phyloP scores from a whole-genome alignment of 1,140 invertebrate genomes.

The Drosophila persimilis region DNA sequence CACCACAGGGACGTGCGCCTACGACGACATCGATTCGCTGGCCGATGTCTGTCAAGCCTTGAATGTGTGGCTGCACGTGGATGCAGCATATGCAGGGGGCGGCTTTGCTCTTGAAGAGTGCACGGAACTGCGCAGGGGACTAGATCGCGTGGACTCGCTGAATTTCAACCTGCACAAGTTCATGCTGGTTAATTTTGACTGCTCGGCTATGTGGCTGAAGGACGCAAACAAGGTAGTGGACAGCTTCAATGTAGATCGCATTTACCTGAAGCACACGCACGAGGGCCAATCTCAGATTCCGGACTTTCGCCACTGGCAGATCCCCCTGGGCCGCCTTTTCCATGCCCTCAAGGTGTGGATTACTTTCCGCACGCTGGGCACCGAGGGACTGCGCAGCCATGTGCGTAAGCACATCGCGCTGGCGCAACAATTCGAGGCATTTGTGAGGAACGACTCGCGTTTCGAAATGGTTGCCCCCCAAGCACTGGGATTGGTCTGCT shows the following conservation, averaged over 20 bases:
- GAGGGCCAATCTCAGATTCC: slow-evolving; percentile 88
- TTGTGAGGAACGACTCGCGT: slow-evolving; percentile 87
- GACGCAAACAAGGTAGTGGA: slow-evolving; percentile 91
- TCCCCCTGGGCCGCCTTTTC: slow-evolving; percentile 97
- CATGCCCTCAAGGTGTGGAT: slow-evolving; percentile 98
- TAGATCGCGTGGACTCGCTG: slow-evolving; percentile 93
- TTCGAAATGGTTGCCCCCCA: slow-evolving; percentile 91
- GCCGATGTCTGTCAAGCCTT: slow-evolving; percentile 91
- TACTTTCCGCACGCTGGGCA: slow-evolving; percentile 92
- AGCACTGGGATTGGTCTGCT: slow-evolving; percentile 93
- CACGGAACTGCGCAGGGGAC: slow-evolving; percentile 90
- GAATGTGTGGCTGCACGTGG: slow-evolving; percentile 93
- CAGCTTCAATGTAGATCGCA: slow-evolving; percentile 95
- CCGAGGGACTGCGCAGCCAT: slow-evolving; percentile 90
- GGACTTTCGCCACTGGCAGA: slow-evolving; percentile 98
- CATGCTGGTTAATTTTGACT: slow-evolving; percentile 96
- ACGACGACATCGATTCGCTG: slow-evolving; percentile 93
- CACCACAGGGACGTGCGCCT: slow-evolving; percentile 96
- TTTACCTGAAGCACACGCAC: slow-evolving; percentile 91
- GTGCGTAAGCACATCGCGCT: slow-evolving; percentile 90
- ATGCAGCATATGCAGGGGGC: slow-evolving; percentile 94
- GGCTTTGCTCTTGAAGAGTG: slow-evolving; percentile 96
- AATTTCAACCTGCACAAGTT: slow-evolving; percentile 97
- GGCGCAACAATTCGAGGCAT: slow-evolving; percentile 90
- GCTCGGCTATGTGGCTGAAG: slow-evolving; percentile 94